Conservation (phyloP, 2,113 vertebrate species). For the Platichthys flesus region DNA sequence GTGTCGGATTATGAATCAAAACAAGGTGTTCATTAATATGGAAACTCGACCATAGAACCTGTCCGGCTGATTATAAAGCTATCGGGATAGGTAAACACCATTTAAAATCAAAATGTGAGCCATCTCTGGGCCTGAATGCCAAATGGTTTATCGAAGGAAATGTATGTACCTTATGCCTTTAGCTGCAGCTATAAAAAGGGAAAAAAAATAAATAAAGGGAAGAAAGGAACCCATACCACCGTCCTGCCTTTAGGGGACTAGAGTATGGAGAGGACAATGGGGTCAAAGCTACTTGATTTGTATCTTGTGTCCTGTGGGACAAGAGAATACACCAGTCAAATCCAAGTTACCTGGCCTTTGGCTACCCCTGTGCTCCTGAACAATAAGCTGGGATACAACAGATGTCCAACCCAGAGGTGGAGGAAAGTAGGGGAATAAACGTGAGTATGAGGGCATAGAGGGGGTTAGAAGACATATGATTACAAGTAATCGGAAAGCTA, state of each 20-base stretch:
- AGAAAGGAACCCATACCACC: conserved; percentile 72
- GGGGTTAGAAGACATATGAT: conserved; percentile 32
- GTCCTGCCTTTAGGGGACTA: conserved; percentile 75
- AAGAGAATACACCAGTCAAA: conserved; percentile 76
- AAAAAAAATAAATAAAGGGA: conserved; percentile 78
- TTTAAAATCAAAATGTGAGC: conserved; percentile 75
- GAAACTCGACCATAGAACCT: conserved; percentile 44
- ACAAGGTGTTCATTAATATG: conserved; percentile 39
- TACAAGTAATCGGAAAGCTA: conserved; percentile 25
- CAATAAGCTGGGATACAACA: conserved; percentile 75
- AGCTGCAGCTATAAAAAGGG: conserved; percentile 68
- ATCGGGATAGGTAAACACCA: conserved; percentile 73
- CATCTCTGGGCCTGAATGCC: conserved; percentile 44
- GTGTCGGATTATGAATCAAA: conserved; percentile 18
- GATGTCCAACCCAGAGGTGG: conserved; percentile 65
- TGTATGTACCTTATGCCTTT: conserved; percentile 74
- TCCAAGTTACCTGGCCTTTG: conserved; percentile 77
- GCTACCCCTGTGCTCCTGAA: conserved; percentile 77
- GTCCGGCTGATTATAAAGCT: conserved; percentile 54
- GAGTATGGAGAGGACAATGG: conserved; percentile 79
- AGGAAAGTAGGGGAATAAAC: conserved; percentile 39
- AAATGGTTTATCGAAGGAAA: conserved; percentile 77
- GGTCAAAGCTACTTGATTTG: conserved; percentile 84
- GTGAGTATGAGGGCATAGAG: background rate
- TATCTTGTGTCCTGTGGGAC: conserved; percentile 78